Evolutionary conservation across 1,140 invertebrate species (phyloP), one percentile per base, ranked within the genome.

Genomic region (Drosophila ambigua): DNA sequence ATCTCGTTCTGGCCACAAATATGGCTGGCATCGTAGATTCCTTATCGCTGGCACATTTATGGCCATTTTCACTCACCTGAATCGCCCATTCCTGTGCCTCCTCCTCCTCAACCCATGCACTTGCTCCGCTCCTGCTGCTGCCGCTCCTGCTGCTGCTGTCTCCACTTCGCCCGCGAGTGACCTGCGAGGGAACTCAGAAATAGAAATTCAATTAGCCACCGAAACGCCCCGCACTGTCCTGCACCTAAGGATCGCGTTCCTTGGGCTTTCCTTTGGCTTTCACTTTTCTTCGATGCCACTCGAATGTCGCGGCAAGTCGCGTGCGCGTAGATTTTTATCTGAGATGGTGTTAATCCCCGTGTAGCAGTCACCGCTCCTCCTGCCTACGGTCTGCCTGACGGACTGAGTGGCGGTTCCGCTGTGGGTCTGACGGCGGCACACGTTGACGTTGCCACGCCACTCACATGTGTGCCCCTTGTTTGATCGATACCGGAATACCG

Each of bases 271-370:
- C 54, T 75, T 69, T n/a, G 46, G 44, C 66, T 85, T 87, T 88
- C 82, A 87, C 82, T 85, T 85, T 85, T 73, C 49, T 58, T 49
- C 61, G 16, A 49, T 51, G 58, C 23, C 43, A 31, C 59, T 31
- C 49, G 62, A 50, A 59, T 61, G 7, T 39, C 35, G 31, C 31
- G 13, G 20, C n/a, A 59, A 74, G 71, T 85, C 82, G 82, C 82
- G 83, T 85, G 82, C 74, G 60, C 79, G 77, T 73, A 79, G 77
- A 87, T 85, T 74, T 64, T 69, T 82, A 85, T 85, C 82, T 69
- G 51, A 39, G 35, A 53, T 53, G 51, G 51, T 53, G 67, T 39
- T 69, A 69, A 50, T 69, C 67, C 67, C 49, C 65, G 67, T 13
- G 65, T 66, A 69, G 64, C 67, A 28, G 35, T 9, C 64, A 51